A percentile compares a stretch with the other conserved stretches of the same genome.
Conservation (phyloP, 2,888 invertebrate genomes). For the Stictocephala bisonia region DNA sequence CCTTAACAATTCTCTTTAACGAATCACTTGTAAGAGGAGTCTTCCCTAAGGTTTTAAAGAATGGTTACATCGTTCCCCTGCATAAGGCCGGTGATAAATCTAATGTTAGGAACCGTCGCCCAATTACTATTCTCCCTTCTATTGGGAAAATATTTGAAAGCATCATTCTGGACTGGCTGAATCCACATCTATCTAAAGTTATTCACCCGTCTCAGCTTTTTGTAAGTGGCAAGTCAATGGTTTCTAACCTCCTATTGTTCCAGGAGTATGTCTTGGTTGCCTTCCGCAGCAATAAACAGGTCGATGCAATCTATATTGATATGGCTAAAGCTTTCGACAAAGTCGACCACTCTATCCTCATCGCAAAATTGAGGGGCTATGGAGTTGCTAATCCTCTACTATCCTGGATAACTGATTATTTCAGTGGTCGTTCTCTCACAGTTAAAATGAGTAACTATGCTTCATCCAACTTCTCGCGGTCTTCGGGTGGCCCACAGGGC, state of each 20-base stretch:
- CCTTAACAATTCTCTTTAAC: not conserved
- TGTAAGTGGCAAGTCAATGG: not conserved
- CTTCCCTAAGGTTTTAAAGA: conserved; percentile 1
- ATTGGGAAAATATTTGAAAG: conserved; percentile 12
- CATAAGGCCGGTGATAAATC: conserved; percentile 18
- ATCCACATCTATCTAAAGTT: not conserved
- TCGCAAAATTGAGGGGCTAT: conserved; percentile 18
- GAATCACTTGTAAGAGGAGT: not conserved
- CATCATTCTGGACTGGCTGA: not conserved
- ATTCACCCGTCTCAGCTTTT: conserved; percentile 13
- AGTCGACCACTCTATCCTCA: conserved; percentile 10
- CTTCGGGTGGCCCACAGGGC: conserved; percentile 23
- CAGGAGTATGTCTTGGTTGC: conserved; percentile 17
- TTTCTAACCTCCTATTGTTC: conserved; percentile 14
- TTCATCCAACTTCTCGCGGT: too few relatives aligned
- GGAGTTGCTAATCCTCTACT: not conserved
- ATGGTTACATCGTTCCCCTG: not conserved
- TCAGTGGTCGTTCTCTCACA: too few relatives aligned
- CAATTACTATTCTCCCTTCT: conserved; percentile 13
- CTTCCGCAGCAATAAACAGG: not conserved
- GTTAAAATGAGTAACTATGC: too few relatives aligned
- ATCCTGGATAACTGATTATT: not conserved
- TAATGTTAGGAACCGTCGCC: conserved; percentile 1
- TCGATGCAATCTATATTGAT: conserved; percentile 8
- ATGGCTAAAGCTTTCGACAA: conserved; percentile 17